Evolutionary conservation across 2,113 vertebrate species (phyloP).

Genomic region (Lagenorhynchus albirostris): DNA sequence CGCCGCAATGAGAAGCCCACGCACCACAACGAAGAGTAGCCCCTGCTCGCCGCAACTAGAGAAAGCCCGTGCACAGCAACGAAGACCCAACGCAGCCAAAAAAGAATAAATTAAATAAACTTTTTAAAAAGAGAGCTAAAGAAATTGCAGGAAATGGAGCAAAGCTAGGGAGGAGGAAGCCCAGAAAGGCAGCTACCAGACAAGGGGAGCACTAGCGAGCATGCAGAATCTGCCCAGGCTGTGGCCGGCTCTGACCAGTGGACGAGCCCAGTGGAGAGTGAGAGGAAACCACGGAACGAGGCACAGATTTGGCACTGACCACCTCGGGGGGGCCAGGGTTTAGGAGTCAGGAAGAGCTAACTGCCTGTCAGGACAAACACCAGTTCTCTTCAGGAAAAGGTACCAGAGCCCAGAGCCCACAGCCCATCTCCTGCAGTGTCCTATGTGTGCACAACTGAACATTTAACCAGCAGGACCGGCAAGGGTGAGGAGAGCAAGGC

Average conservation of each 20-base stretch:
- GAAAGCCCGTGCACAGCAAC: no score
- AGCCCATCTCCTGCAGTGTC: not conserved
- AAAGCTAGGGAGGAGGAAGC: not conserved
- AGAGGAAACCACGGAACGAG: no score
- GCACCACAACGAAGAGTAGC: no score
- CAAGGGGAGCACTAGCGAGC: not conserved
- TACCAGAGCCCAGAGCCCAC: not conserved
- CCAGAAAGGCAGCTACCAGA: not conserved
- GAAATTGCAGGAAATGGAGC: not conserved
- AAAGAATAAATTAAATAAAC: no score
- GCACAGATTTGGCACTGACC: not conserved
- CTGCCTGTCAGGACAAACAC: not conserved
- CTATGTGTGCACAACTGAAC: fast-evolving
- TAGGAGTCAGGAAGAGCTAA: not conserved
- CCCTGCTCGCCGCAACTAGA: no score
- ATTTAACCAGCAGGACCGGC: not conserved
- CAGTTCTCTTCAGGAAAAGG: not conserved
- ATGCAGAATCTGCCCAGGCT: not conserved
- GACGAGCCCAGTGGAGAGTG: fast-evolving
- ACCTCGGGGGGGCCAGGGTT: not conserved
- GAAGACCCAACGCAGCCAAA: no score
- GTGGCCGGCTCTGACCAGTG: not conserved
- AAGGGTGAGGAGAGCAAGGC: not conserved
- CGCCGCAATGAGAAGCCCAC: no score
- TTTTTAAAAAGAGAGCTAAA: not conserved